Base-by-base conservation (phyloP, 64 coral and sea anemone species). In the Pachyseris speciosa region DNA sequence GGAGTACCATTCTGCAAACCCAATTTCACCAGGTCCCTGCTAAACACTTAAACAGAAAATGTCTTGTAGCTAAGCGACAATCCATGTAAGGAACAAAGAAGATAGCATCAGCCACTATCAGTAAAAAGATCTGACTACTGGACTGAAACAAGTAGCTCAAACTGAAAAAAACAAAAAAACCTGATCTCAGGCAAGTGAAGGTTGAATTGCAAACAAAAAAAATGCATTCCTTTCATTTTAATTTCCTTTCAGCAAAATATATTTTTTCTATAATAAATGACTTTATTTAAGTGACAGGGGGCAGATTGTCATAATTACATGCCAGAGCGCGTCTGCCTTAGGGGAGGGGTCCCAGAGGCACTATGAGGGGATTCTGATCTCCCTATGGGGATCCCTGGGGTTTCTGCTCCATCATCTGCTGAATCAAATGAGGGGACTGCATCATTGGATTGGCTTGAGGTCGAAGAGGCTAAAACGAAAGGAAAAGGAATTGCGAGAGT, bases 401-500 rank as follows among this genome's bases (percentile, higher is more conserved):
- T 80, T 93, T 93, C 72, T 93, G 91, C 2, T 93, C 91, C 73
- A 93, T 88, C 74, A 93, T 83, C 84, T 87, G 38, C 19, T 27
- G 64, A 80, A 70, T 26, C 39, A 93, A 71, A 63, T 63, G 77
- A 36, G 77, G 77, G 3, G 77, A 81, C 20, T 81, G 77, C 52
- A 81, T 61, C 77, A 81, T 41, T 1, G 77, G 77, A 24, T 63
- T 81, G 10, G 63, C 47, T 71, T 80, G 75, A 69, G 58, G 41
- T 32, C 40, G 66, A 34, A 66, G 55, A 48, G 41, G 63, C 65
- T 90, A 49, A 67, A 80, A 80, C 1, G 5, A 80, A 68, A 49
- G 22, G 1, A 51, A 31, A 39, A 44, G 0, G 1, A 31, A 48
- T 7, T 33, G 20, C 32, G 15, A 17, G 52, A 16, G 6, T 43